Conservation (phyloP, 2,113 vertebrate species). For the Aptenodytes patagonicus region DNA sequence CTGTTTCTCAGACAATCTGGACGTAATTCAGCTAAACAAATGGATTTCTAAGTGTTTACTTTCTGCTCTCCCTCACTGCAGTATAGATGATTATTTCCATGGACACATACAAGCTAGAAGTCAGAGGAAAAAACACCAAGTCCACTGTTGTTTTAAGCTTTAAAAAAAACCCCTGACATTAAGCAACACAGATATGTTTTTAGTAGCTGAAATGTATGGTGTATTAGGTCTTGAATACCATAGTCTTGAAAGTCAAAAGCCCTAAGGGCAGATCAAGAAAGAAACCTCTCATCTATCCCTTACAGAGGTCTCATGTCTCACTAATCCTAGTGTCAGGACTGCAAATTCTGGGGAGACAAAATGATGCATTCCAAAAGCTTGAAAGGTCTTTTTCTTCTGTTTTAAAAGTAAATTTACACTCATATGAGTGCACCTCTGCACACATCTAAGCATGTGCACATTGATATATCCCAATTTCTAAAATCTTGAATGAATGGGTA, state of each 20-base stretch:
- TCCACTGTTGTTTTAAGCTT: neutral
- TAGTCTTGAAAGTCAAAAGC: neutral
- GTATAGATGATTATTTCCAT: neutral
- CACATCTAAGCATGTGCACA: neutral
- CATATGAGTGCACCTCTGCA: neutral
- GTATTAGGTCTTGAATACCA: neutral
- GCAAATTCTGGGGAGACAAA: neutral
- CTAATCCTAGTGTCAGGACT: neutral
- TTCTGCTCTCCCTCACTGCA: neutral
- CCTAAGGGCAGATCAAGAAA: neutral
- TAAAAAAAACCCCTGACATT: neutral
- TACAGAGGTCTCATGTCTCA: neutral
- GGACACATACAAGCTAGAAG: neutral
- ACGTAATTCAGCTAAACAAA: constrained; percentile 28
- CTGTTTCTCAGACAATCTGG: neutral
- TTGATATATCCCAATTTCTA: neutral
- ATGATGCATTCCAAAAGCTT: neutral
- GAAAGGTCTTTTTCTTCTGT: neutral
- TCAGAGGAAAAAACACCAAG: neutral
- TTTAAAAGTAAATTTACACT: neutral
- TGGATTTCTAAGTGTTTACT: neutral
- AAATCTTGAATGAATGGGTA: neutral
- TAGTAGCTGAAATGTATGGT: neutral
- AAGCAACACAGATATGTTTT: neutral
- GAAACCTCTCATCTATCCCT: neutral